These are phyloP conservation scores for Catharus bicknelli DNA, from an alignment of 2,113 vertebrate genomes.

Conservation along the genomic window DNA sequence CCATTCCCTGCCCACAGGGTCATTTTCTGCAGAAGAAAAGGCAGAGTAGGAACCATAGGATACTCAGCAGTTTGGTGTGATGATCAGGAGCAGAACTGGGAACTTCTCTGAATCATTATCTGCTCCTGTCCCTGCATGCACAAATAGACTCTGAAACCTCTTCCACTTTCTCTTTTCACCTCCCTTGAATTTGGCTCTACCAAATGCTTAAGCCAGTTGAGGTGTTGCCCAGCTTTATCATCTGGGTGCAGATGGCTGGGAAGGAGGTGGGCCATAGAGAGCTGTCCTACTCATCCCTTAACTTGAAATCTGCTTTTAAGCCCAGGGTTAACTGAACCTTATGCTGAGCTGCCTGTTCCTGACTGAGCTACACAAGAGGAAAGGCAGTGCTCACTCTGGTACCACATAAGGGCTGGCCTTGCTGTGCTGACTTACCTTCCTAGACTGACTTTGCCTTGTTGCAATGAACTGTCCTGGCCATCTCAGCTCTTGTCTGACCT, in stretches of 20 bases:
- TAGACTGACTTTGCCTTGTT: not conserved
- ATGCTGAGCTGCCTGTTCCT: not conserved
- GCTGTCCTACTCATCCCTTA: not conserved
- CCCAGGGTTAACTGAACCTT: not conserved
- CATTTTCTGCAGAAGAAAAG: not conserved
- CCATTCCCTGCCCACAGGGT: not conserved
- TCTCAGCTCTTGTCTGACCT: not conserved
- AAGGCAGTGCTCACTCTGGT: not conserved
- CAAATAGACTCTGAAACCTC: not conserved
- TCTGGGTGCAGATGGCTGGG: not conserved
- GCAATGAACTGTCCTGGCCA: not conserved
- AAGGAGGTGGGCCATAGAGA: not conserved
- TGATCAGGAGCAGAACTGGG: not conserved
- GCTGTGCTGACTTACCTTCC: not conserved
- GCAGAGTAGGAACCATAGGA: rapidly evolving
- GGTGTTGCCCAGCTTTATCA: not conserved
- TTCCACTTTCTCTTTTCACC: not conserved
- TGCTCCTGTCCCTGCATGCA: not conserved
- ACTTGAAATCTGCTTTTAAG: not conserved
- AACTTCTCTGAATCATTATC: not conserved
- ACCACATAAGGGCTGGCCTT: not conserved
- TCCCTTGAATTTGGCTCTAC: not conserved
- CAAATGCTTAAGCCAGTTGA: not conserved
- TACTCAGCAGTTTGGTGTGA: not conserved
- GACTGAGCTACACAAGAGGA: not conserved